Percentiles rank a stretch among this genome's conserved stretches.
phyloP scores from a whole-genome alignment of 2,888 invertebrate genomes.

The Kuschelorhynchus macadamiae region DNA sequence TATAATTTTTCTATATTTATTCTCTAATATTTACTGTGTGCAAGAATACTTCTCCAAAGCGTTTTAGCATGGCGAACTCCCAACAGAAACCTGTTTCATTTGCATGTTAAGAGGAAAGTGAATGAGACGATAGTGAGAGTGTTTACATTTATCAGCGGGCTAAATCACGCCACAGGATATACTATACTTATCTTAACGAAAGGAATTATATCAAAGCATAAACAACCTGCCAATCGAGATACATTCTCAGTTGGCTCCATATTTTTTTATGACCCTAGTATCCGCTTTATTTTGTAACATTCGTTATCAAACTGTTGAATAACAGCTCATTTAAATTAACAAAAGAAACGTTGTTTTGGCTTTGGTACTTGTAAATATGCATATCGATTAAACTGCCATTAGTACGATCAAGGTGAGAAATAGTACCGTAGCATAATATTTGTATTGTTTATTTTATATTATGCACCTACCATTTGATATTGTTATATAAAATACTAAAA shows the following conservation, averaged over 20 bases:
- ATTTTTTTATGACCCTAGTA: constrained; percentile 28
- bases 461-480: too few relatives aligned
- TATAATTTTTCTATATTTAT: too few relatives aligned
- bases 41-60: too few relatives aligned
- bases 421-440: too few relatives aligned
- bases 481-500: too few relatives aligned
- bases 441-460: too few relatives aligned
- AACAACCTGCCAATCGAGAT: constrained; percentile 29
- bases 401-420: neutral
- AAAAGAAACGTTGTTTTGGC: constrained; percentile 23
- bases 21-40: too few relatives aligned
- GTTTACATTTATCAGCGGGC: constrained; percentile 26
- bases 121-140: constrained; percentile 34
- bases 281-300: constrained; percentile 30
- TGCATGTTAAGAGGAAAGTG: constrained; percentile 20
- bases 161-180: constrained; percentile 32
- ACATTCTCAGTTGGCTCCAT: constrained; percentile 19
- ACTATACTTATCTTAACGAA: constrained; percentile 27
- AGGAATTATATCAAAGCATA: constrained; percentile 29
- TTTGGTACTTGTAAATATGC: constrained; percentile 5
- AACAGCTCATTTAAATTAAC: constrained; percentile 26
- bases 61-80: neutral
- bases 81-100: constrained; percentile 13
- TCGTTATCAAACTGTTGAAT: constrained; percentile 28
- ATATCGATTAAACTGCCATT: neutral